Evolutionary conservation across 2,888 invertebrate species (phyloP).

Genomic region (Ophion obscuratus): DNA sequence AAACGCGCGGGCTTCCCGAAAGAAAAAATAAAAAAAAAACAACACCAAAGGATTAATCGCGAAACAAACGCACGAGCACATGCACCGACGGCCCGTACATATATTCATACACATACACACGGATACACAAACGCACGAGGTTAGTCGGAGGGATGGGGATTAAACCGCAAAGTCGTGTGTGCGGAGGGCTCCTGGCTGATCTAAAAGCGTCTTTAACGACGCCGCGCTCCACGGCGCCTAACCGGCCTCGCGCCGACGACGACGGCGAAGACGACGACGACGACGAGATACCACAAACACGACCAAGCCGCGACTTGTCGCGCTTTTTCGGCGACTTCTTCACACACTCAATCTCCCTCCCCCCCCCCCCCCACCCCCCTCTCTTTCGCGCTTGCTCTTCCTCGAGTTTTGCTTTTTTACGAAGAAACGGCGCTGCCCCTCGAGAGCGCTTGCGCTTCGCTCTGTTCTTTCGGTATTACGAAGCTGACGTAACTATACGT

Average conservation of each 20-base stretch:
- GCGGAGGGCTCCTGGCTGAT: slow-evolving; percentile 68
- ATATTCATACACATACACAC: slow-evolving; percentile 22
- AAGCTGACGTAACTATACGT: slow-evolving; percentile 62
- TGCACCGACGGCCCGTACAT: not conserved
- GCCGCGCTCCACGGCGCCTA: slow-evolving; percentile 68
- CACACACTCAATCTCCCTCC: slow-evolving; percentile 15
- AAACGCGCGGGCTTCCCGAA: slow-evolving; percentile 17
- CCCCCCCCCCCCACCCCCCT: slow-evolving; percentile 1
- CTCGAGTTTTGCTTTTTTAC: slow-evolving; percentile 60
- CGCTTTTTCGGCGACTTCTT: slow-evolving; percentile 55
- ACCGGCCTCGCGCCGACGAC: slow-evolving; percentile 65
- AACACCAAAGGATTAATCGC: slow-evolving; percentile 29
- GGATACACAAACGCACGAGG: slow-evolving; percentile 3
- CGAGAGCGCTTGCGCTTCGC: slow-evolving; percentile 63
- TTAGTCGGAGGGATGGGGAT: slow-evolving; percentile 33
- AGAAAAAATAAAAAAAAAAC: not conserved
- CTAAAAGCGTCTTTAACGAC: slow-evolving; percentile 71
- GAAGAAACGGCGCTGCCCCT: slow-evolving; percentile 48
- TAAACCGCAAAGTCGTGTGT: slow-evolving; percentile 44
- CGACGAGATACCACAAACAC: slow-evolving; percentile 54
- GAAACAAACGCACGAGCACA: slow-evolving; percentile 24
- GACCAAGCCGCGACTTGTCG: slow-evolving; percentile 63
- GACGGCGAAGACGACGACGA: slow-evolving; percentile 33
- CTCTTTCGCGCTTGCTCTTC: slow-evolving; percentile 41
- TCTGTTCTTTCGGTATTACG: slow-evolving; percentile 56